Evolutionary conservation across 2,888 invertebrate genomes (phyloP).

Genomic region (Leptopilina drosophilae): DNA sequence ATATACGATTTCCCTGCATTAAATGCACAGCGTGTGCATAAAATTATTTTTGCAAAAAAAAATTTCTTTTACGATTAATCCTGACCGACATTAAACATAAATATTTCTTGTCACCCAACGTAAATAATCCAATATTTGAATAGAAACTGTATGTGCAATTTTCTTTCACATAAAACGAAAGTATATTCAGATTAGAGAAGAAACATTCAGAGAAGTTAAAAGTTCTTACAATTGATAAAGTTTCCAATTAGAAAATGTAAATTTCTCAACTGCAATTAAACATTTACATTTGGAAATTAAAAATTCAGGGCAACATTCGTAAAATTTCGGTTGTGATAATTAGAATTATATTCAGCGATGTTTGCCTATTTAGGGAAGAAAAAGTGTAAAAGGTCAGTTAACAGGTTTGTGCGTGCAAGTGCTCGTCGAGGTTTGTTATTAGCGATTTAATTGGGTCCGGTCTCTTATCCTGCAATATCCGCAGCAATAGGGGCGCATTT

Average conservation of each 20-base stretch:
- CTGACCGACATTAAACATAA: neutral
- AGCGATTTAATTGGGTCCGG: constrained; percentile 74
- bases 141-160: too few relatives aligned
- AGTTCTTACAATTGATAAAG: too few relatives aligned
- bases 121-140: too few relatives aligned
- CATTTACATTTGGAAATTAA: too few relatives aligned
- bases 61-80: neutral
- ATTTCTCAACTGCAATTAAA: neutral
- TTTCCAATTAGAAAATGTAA: neutral
- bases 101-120: too few relatives aligned
- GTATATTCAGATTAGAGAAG: too few relatives aligned
- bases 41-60: neutral
- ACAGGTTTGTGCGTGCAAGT: constrained; percentile 55
- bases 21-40: neutral
- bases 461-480: constrained; percentile 74
- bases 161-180: too few relatives aligned
- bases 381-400: constrained; percentile 50
- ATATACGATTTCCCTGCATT: neutral
- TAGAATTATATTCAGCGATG: too few relatives aligned
- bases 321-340: too few relatives aligned
- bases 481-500: constrained; percentile 63
- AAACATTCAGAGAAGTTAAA: too few relatives aligned
- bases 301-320: neutral
- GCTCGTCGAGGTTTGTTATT: constrained; percentile 68
- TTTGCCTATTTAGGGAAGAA: constrained; percentile 28